These are phyloP conservation scores for Lates japonicus DNA, from an alignment of 2,797 vertebrate genomes.

Conservation along the genomic window DNA sequence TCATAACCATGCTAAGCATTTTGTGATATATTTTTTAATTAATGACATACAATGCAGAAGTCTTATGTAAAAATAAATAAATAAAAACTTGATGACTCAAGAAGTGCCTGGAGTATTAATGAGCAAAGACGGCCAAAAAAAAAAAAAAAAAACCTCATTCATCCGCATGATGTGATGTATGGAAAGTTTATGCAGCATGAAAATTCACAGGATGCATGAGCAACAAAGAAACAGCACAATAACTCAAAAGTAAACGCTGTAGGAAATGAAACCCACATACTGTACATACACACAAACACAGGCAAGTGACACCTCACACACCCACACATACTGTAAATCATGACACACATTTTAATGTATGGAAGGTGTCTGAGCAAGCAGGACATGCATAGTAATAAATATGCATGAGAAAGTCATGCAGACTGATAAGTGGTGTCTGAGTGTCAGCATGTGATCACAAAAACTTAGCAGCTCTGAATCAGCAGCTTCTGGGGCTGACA, in stretches of 20 bases:
- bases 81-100: not conserved
- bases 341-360: constrained; percentile 40
- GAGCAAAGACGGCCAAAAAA: constrained; percentile 7
- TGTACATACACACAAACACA: not conserved
- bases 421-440: constrained; percentile 17
- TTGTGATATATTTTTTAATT: not conserved
- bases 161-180: constrained; percentile 29
- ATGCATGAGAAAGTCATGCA: constrained; percentile 46
- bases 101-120: constrained; percentile 24
- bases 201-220: constrained; percentile 29
- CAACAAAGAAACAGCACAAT: constrained; percentile 44
- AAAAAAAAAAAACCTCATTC: not conserved
- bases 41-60: constrained; percentile 5
- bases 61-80: not conserved
- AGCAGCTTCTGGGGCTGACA: not conserved
- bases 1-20: not conserved
- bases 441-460: constrained; percentile 14
- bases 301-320: constrained; percentile 12
- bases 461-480: constrained; percentile 22
- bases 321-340: constrained; percentile 41
- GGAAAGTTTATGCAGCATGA: constrained; percentile 44
- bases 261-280: constrained; percentile 15
- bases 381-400: constrained; percentile 35
- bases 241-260: constrained; percentile 31
- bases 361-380: constrained; percentile 33